phyloP scores from a whole-genome alignment of 2,888 invertebrate genomes.

The Apamea monoglypha region DNA sequence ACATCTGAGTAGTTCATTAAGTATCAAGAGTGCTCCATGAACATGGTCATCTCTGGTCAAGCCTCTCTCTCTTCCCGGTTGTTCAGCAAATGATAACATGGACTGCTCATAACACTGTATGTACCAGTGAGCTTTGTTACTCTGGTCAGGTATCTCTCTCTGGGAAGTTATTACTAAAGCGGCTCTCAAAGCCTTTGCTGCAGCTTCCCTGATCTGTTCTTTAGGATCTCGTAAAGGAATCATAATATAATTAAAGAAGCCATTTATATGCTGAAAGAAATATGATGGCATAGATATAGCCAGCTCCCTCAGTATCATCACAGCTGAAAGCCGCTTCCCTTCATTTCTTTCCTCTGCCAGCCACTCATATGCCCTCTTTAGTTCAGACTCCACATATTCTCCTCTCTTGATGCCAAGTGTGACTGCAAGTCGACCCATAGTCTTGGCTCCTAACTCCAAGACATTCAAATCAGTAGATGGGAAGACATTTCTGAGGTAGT shows the following conservation, averaged over 20 bases:
- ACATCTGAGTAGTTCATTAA: constrained; percentile 98
- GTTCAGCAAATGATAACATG: constrained; percentile 93
- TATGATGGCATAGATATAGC: constrained; percentile 99
- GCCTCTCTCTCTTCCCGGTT: constrained; percentile 89
- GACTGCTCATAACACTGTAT: constrained; percentile 98
- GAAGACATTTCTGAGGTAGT: constrained; percentile 96
- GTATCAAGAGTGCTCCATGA: constrained; percentile 97
- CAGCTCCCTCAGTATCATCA: constrained; percentile 97
- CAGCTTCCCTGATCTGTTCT: constrained; percentile 96
- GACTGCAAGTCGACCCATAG: constrained; percentile 97
- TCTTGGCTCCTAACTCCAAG: constrained; percentile 98
- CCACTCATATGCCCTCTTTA: constrained; percentile 98
- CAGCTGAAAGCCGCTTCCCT: constrained; percentile 97
- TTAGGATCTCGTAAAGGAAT: constrained; percentile 97
- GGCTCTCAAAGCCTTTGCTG: constrained; percentile 97
- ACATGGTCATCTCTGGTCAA: constrained; percentile 96
- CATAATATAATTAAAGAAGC: constrained; percentile 97
- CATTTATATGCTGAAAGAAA: constrained; percentile 97
- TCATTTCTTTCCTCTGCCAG: constrained; percentile 97
- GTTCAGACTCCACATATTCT: constrained; percentile 98
- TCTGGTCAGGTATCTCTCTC: constrained; percentile 97
- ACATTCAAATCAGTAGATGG: constrained; percentile 97
- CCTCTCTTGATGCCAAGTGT: constrained; percentile 97
- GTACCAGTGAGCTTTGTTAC: constrained; percentile 97
- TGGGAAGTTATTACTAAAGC: constrained; percentile 98